These are phyloP conservation scores for Eospalax fontanierii DNA, from an alignment of 2,797 vertebrate genomes.

Conservation along the genomic window DNA sequence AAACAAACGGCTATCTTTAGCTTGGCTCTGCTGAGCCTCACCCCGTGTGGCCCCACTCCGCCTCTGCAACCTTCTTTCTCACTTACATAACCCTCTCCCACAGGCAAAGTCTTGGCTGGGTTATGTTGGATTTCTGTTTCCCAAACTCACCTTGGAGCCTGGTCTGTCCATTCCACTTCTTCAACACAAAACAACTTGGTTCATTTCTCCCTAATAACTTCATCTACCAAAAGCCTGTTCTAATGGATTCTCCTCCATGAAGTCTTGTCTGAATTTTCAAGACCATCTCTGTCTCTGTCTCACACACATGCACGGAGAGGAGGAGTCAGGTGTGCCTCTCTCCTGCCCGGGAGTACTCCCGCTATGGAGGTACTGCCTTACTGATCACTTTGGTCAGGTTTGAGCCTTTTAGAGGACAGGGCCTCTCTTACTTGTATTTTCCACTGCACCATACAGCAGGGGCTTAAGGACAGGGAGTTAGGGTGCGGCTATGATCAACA, in stretches of 20 bases:
- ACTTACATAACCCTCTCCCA: neutral
- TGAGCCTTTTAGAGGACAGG: neutral
- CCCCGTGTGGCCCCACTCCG: neutral
- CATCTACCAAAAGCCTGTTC: neutral
- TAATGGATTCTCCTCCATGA: neutral
- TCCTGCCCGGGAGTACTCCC: neutral
- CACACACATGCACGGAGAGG: neutral
- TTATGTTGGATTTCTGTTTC: neutral
- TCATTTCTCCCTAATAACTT: neutral
- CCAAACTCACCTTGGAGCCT: neutral
- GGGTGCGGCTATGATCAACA: neutral
- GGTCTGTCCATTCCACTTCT: constrained; percentile 2
- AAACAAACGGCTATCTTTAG: neutral
- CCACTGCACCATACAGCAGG: neutral
- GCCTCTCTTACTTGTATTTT: neutral
- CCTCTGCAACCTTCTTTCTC: neutral
- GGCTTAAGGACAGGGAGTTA: neutral
- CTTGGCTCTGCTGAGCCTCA: neutral
- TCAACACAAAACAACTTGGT: neutral
- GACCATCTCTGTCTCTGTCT: neutral
- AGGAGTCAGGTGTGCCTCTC: neutral
- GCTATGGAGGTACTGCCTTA: neutral
- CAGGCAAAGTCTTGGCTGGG: neutral
- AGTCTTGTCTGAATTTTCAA: neutral
- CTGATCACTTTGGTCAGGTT: constrained; percentile 10